phyloP scores from a whole-genome alignment of 2,797 vertebrate species.

The Philypnodon macrostomus region DNA sequence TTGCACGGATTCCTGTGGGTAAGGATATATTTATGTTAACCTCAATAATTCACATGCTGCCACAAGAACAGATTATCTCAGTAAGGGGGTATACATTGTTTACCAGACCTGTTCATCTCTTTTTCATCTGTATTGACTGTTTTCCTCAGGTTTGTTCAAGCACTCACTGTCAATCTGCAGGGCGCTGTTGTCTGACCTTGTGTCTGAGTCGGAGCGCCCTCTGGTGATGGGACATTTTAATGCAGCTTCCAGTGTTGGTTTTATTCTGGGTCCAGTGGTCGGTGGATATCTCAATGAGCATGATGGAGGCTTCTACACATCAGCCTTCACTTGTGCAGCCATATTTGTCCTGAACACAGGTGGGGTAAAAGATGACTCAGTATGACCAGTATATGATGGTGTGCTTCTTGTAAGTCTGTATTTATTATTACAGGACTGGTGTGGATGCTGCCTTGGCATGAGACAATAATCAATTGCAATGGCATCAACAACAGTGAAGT shows the following conservation, averaged over 20 bases:
- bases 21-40: no score
- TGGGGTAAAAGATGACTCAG: slow-evolving; percentile 40
- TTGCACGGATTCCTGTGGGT: slow-evolving; percentile 91
- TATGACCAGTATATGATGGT: neutral
- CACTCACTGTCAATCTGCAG: slow-evolving; percentile 95
- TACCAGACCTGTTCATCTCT: neutral
- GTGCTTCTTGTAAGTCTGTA: neutral
- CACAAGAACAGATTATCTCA: no score
- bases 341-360: slow-evolving; percentile 92
- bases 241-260: slow-evolving; percentile 89
- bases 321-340: slow-evolving; percentile 83
- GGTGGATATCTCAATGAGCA: slow-evolving; percentile 91
- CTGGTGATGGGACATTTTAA: slow-evolving; percentile 92
- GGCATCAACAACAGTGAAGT: slow-evolving; percentile 51
- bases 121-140: slow-evolving; percentile 1
- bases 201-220: slow-evolving; percentile 86
- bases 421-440: slow-evolving; percentile 79
- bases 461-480: slow-evolving; percentile 44
- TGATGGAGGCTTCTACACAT: slow-evolving; percentile 88
- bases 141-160: slow-evolving; percentile 89
- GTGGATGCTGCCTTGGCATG: slow-evolving; percentile 86
- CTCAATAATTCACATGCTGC: no score
- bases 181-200: slow-evolving; percentile 92
- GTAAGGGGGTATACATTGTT: neutral
- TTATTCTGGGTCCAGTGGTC: slow-evolving; percentile 92